Evolutionary conservation across 2,797 vertebrate species (phyloP).

Genomic region (Chloroceryle amazona): DNA sequence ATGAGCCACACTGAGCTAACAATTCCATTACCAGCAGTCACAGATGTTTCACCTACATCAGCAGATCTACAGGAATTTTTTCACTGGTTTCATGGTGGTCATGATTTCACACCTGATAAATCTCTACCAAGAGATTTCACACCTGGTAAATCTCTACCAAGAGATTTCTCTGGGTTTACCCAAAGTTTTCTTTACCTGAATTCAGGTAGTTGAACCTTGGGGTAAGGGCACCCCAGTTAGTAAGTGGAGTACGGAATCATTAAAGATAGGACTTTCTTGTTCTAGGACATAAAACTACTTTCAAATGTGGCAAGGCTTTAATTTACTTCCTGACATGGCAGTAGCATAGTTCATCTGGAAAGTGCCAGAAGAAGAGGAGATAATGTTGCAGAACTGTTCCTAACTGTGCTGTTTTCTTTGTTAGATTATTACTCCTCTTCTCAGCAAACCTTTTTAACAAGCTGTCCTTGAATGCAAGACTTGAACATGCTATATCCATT

Average conservation of each 20-base stretch:
- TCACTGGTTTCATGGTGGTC: background rate
- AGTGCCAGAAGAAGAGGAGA: background rate
- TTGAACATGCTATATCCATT: background rate
- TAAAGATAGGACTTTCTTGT: background rate
- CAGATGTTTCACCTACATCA: background rate
- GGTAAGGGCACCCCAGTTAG: background rate
- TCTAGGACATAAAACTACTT: background rate
- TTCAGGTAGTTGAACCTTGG: background rate
- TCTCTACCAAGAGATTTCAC: background rate
- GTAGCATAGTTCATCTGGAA: background rate
- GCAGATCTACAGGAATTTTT: background rate
- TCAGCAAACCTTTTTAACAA: background rate
- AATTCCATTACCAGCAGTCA: background rate
- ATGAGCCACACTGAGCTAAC: background rate
- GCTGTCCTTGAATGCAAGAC: background rate
- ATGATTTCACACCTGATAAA: background rate
- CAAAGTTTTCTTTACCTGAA: background rate
- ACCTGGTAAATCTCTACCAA: background rate
- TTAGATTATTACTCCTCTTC: background rate
- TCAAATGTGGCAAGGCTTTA: background rate
- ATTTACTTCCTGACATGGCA: background rate
- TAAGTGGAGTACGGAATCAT: background rate
- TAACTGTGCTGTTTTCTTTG: background rate
- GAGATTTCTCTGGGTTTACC: background rate
- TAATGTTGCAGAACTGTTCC: background rate